Evolutionary conservation across 2,888 invertebrate species (phyloP), one percentile per base, ranked within the genome.

Genomic region (Syrphus vitripennis): DNA sequence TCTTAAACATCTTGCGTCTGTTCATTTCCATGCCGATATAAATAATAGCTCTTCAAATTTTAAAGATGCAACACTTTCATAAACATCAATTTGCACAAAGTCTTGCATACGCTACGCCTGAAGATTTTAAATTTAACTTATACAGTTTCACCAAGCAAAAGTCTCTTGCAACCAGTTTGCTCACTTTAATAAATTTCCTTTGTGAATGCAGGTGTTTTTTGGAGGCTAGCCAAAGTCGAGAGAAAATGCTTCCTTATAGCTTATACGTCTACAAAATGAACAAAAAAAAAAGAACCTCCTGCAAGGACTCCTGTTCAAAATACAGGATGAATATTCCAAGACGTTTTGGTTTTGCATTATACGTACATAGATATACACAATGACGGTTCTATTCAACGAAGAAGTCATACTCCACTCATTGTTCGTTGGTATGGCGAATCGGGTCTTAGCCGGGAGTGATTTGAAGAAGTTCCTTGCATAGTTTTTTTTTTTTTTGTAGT

Each of bases 181-280:
- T 65, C 24, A 63, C 42, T 70, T 21, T 63, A 75, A 84, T 84
- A 84, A 80, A 84, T 80, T 84, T 71, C 57, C 84, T 84, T 84
- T 84, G 80, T 80, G 80, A 80, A 59, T 75, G 80, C 84, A 80
- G 84, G 84, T 84, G 76, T 76, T 80, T 59, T 61, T 75, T 84
- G 84, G 84, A 84, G 75, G 65, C 80, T 61, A 84, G 84, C 84
- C 84, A 84, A 84, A 76, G 79, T 76, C 83, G 48, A 70, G 75
- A 42, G 34, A 31, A 69, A 42, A 53, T 31, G 12, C 31, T 26
- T 55, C 16, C 34, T 45, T 29, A 29, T 12, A 21, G n/a, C n/a
- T n/a, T n/a, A 12, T 34, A 67, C 21, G 9, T 9, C 9, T 34
- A 26, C 34, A 55, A 12, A 57, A 55, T 48, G 24, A 14, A 50